Base-by-base conservation (phyloP, 1,140 invertebrate species). In the Drosophila ambigua region DNA sequence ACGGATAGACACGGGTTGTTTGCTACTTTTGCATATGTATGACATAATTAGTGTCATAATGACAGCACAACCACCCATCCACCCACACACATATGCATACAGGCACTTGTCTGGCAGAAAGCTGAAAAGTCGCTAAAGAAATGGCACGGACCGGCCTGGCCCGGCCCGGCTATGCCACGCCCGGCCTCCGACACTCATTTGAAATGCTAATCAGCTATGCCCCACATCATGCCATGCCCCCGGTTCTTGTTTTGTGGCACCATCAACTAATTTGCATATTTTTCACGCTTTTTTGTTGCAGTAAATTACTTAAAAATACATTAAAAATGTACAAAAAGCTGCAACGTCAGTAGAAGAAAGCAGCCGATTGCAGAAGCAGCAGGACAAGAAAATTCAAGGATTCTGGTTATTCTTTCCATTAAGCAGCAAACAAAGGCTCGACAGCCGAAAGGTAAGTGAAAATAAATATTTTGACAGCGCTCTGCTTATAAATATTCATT, bases 11-110 rank as follows among this genome's bases (percentile, higher is more conserved):
- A 64, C 57, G 65, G 64, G 60, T 83, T 87, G 84, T 88, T 88
- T 88, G 82, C 83, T 67, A 83, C 78, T 87, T 80, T 76, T 82
- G 82, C 79, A 82, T 88, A 87, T 87, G 83, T 88, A 87, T 83
- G 79, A 88, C 82, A 88, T 87, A 88, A 87, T 87, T 88, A 88
- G 82, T 87, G 67, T 71, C 73, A 87, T 88, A 88, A 87, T 85
- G 73, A 78, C 76, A 64, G 72, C 73, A 51, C 35, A 13, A 13
- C 35, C 65, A 63, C 50, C 54, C 49, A 51, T n/a, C 53, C 35
- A 54, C 58, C 31, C 46, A 52, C 51, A 58, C 28, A n/a, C 15
- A 39, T 16, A 39, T 26, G 35, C 20, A 35, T 9, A 5, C 44
- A 20, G 16, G 23, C 61, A 77, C 79, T 81, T 66, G 64, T 69